Percentiles rank a stretch among this genome's conserved stretches.
phyloP scores from a whole-genome alignment of 1,140 invertebrate species.

The Temnothorax curvispinosus region DNA sequence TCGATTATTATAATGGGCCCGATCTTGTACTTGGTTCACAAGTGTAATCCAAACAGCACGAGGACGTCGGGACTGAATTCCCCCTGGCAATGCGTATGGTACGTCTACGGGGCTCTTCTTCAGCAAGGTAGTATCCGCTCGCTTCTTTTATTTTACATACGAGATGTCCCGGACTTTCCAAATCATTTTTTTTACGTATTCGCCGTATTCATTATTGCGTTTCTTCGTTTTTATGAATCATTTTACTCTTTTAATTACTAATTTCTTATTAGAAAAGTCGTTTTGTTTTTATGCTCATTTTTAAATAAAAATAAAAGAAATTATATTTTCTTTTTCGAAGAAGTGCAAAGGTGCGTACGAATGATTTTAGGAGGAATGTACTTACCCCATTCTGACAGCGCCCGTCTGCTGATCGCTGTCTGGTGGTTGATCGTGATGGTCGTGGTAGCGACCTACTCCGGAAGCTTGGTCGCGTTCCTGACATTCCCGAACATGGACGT shows the following conservation, averaged over 20 bases:
- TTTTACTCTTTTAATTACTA: not conserved
- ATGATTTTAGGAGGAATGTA: constrained; percentile 91
- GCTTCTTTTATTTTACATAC: not conserved
- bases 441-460: constrained; percentile 96
- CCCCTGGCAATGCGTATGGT: constrained; percentile 92
- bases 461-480: constrained; percentile 96
- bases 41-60: constrained; percentile 87
- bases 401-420: constrained; percentile 94
- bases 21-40: constrained; percentile 91
- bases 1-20: constrained; percentile 92
- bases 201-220: not conserved
- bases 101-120: constrained; percentile 94
- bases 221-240: not conserved
- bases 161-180: not conserved
- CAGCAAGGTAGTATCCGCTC: constrained; percentile 91
- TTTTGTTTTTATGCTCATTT: not conserved
- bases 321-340: not conserved
- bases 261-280: not conserved
- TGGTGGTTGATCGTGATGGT: constrained; percentile 98
- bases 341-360: not conserved
- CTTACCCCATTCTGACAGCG: constrained; percentile 93
- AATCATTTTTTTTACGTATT: not conserved
- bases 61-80: constrained; percentile 75
- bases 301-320: not conserved
- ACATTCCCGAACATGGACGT: constrained; percentile 95